Evolutionary conservation across 2,888 invertebrate genomes (phyloP).

Genomic region (Nasonia oneida): DNA sequence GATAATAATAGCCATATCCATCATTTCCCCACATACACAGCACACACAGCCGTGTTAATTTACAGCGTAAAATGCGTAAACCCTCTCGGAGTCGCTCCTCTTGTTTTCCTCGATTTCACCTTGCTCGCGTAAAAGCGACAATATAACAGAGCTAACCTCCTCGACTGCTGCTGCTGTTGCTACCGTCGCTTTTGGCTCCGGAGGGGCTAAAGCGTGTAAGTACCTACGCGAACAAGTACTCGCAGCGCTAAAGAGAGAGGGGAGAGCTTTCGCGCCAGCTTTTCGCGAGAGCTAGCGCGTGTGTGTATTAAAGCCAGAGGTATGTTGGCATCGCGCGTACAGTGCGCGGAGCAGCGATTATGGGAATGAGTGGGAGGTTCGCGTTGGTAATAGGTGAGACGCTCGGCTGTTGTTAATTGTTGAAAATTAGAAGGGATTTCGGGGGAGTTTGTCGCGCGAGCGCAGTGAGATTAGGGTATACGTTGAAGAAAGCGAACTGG

Average conservation of each 20-base stretch:
- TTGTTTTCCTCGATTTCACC: slow-evolving; percentile 54
- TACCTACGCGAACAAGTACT: slow-evolving; percentile 70
- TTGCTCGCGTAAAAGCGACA: slow-evolving; percentile 44
- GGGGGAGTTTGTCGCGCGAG: neutral
- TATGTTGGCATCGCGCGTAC: neutral
- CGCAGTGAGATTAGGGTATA: neutral
- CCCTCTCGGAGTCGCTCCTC: slow-evolving; percentile 58
- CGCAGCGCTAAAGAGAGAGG: slow-evolving; percentile 28
- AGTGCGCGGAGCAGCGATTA: slow-evolving; percentile 15
- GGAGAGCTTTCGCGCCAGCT: slow-evolving; percentile 18
- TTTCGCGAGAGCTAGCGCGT: slow-evolving; percentile 21
- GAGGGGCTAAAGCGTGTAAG: slow-evolving; percentile 66
- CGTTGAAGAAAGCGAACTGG: neutral
- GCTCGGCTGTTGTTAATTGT: slow-evolving; percentile 53
- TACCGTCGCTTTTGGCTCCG: slow-evolving; percentile 57
- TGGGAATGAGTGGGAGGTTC: neutral
- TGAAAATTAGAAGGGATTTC: slow-evolving; percentile 52
- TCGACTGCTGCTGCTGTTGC: slow-evolving; percentile 19
- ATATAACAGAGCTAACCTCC: slow-evolving; percentile 63
- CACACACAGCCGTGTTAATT: slow-evolving; percentile 38
- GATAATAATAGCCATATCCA: neutral
- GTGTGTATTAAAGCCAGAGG: neutral
- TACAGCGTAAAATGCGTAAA: slow-evolving; percentile 37
- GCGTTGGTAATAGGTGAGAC: slow-evolving; percentile 5
- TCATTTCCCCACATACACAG: slow-evolving; percentile 32